Base-by-base conservation (phyloP, 2,113 vertebrate species). In the Panthera leo region DNA sequence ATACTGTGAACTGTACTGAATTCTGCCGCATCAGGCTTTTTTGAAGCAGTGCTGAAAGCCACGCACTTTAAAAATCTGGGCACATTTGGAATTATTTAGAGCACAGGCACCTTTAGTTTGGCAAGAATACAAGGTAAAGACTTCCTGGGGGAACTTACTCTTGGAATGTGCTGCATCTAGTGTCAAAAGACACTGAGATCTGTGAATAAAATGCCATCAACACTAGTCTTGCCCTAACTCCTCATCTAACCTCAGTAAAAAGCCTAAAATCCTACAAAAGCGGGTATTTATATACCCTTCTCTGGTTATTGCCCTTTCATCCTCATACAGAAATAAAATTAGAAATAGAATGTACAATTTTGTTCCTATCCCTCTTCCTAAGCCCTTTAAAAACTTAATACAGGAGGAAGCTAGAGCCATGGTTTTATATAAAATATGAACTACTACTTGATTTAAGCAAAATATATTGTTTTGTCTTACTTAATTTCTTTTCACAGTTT, bases 21-120 rank as follows among this genome's bases (percentile, higher is more conserved):
- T 96, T 87, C 45, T 92, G 96, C 94, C 92, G 11, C 4, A 65
- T 95, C 65, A 78, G 84, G 48, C 34, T 76, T 70, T 55, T 45
- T 75, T 34, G 48, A 23, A 23, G 70, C 29, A 19, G 18, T 18
- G n/a, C 71, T 19, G 67, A 88, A 87, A 91, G 79, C 39, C n/a
- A 12, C 7, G 31, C 8, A 8, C 75, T 95, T 95, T 90, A 29
- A 31, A 73, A 95, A 82, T 92, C 95, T 85, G 0, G 1, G 90
- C 71, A 70, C 85, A 84, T 96, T 94, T 79, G 61, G 29, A 91
- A 95, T 83, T 73, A 83, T 97, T 97, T 91, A 92, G 96, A 97
- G 94, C 61, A 0, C 48, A 96, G 58, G 76, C 75, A 75, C 95
- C 73, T 97, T 90, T 55, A 58, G 11, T 85, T 82, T 95, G 65